A percentile compares a stretch with the other conserved stretches of the same genome.
Evolutionary conservation across 2,888 invertebrate species (phyloP).

Genomic region (Apantesis nais): DNA sequence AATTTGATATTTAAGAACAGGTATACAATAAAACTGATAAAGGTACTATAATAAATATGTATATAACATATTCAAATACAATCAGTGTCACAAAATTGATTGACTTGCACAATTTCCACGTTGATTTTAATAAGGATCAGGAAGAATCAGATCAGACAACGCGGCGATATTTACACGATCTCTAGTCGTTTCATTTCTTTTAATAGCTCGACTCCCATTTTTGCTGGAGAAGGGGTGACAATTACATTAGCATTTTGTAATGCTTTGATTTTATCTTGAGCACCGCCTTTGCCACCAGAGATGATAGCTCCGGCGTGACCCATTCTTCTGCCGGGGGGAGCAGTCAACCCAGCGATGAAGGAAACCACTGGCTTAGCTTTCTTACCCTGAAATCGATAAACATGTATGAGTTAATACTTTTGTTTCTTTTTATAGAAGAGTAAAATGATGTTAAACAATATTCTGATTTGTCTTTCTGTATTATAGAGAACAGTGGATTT

Average conservation of each 20-base stretch:
- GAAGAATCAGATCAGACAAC: slow-evolving; percentile 60
- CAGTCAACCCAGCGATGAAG: slow-evolving; percentile 99
- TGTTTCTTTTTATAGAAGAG: background rate
- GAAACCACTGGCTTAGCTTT: slow-evolving; percentile 99
- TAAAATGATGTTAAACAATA: background rate
- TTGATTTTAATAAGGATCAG: slow-evolving; percentile 10
- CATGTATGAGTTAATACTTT: slow-evolving; percentile 15
- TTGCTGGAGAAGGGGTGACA: slow-evolving; percentile 97
- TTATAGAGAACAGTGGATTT: too few species aligned
- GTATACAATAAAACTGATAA: slow-evolving; percentile 25
- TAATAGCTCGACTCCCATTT: slow-evolving; percentile 95
- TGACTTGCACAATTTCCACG: slow-evolving; percentile 33
- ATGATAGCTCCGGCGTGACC: slow-evolving; percentile 99
- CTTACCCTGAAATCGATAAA: slow-evolving; percentile 86
- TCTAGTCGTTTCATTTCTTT: slow-evolving; percentile 95
- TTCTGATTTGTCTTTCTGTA: too few species aligned
- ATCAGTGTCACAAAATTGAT: slow-evolving; percentile 52
- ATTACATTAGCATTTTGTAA: slow-evolving; percentile 96
- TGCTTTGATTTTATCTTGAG: slow-evolving; percentile 98
- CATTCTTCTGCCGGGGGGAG: slow-evolving; percentile 99
- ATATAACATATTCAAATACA: slow-evolving; percentile 27
- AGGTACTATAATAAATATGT: slow-evolving; percentile 25
- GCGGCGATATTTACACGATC: slow-evolving; percentile 78
- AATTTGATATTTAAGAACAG: slow-evolving; percentile 31
- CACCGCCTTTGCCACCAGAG: slow-evolving; percentile 99